Base-by-base conservation (phyloP, 2,888 invertebrate genomes). In the Chymomyza procnemis region DNA sequence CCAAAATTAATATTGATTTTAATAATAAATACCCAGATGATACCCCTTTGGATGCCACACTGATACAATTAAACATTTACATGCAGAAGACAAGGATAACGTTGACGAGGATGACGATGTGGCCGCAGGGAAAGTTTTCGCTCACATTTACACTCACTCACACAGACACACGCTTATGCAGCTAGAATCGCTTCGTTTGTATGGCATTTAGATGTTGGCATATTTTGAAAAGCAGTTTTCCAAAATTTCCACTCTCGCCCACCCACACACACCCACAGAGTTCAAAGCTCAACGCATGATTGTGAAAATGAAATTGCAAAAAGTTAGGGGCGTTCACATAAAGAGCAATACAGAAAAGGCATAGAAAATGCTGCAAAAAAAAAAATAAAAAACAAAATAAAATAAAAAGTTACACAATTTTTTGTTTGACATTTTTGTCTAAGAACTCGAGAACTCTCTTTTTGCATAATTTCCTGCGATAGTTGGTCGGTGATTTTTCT, bases 271-370 rank as follows among this genome's bases (percentile, higher is more conserved):
- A 52, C 26, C 4, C 61, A 67, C 66, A 79, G 79, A 88, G 86
- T 88, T 85, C 81, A 86, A 79, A 86, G 86, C 81, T 87, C 87
- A 88, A 84, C 84, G 88, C 78, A 87, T 87, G 88, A 87, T 87
- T 88, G 87, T 87, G 87, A 85, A 86, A 86, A 88, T 85, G 83
- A 87, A 88, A 86, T 88, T 84, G 88, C 74, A 78, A 88, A 56
- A 88, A 87, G 88, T 88, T 88, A 81, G 68, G 18, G 19, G 19
- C 50, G 50, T 19, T 21, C 19, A 5, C 54, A 54, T 14, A 50
- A 50, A 50, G 19, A 18, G 50, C 6, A 14, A 50, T 8, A n/a
- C n/a, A 50, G 16, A 50, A 50, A 26, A 26, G 26, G 26, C 26
- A 47, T n/a, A 47, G 14, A 47, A 47, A 47, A 6, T 41, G n/a